A percentile compares a stretch with the other conserved stretches of the same genome.
Evolutionary conservation across 23 tunicate species (phyloP).

Genomic region (Corella eumyota): DNA sequence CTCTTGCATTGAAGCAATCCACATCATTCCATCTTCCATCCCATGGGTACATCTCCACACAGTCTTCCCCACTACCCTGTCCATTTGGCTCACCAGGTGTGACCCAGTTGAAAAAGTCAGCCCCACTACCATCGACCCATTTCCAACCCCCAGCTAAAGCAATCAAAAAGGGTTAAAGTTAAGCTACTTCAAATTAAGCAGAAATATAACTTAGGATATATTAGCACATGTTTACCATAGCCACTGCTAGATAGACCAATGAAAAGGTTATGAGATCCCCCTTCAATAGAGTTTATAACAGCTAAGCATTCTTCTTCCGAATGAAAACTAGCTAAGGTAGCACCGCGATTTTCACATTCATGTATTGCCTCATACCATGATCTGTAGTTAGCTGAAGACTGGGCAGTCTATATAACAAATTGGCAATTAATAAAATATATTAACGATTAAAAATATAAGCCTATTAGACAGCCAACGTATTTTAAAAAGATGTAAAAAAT

Average conservation of each 20-base stretch:
- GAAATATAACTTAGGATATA: neutral
- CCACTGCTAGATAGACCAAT: conserved; percentile 66
- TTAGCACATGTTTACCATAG: conserved; percentile 26
- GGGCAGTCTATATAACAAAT: conserved; percentile 18
- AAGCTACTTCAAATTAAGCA: neutral
- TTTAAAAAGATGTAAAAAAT: no score
- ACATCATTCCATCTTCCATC: conserved; percentile 82
- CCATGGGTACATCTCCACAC: conserved; percentile 94
- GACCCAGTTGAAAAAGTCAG: conserved; percentile 57
- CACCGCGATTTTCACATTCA: conserved; percentile 63
- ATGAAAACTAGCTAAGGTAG: conserved; percentile 70
- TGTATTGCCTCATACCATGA: conserved; percentile 58
- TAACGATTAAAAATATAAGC: no score
- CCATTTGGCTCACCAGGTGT: conserved; percentile 80
- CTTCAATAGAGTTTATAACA: conserved; percentile 20
- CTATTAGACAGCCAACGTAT: no score
- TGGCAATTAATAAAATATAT: no score
- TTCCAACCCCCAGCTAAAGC: conserved; percentile 61
- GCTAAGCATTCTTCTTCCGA: conserved; percentile 44
- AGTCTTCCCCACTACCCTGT: conserved; percentile 54
- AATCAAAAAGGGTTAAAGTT: no score
- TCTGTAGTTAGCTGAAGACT: conserved; percentile 10
- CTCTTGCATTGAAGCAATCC: conserved; percentile 32
- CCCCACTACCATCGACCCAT: conserved; percentile 47
- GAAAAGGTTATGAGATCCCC: conserved; percentile 42